Evolutionary conservation across 2,888 invertebrate species (phyloP).

Genomic region (Abscondita cerata): DNA sequence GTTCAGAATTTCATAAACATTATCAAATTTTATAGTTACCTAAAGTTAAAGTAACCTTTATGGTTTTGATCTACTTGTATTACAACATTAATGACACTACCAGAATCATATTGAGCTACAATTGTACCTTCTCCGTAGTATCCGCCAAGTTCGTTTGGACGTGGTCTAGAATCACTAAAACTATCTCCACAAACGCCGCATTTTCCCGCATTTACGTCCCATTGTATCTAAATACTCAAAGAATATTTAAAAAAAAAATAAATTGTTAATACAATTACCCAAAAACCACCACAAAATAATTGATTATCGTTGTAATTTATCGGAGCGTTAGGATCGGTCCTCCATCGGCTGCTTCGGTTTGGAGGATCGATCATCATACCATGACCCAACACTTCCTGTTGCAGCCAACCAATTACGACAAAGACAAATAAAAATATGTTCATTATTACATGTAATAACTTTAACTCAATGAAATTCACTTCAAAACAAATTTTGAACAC

Average conservation of each 20-base stretch:
- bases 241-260: too few species aligned
- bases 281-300: conserved; percentile 61
- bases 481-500: too few species aligned
- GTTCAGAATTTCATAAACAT: neutral
- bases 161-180: conserved; percentile 50
- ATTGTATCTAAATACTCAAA: conserved; percentile 41
- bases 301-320: conserved; percentile 62
- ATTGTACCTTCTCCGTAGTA: conserved; percentile 58
- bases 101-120: conserved; percentile 51
- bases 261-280: conserved; percentile 48
- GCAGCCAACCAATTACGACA: neutral
- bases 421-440: neutral
- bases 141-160: conserved; percentile 57
- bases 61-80: conserved; percentile 57
- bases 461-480: too few species aligned
- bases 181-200: conserved; percentile 53
- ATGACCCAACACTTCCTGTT: conserved; percentile 60
- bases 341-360: conserved; percentile 62
- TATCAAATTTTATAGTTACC: conserved; percentile 39
- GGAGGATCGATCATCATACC: conserved; percentile 63
- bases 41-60: conserved; percentile 49
- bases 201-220: conserved; percentile 37
- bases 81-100: conserved; percentile 46
- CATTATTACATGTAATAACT: too few species aligned
- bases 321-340: conserved; percentile 57